Conservation (phyloP, 2,797 vertebrate genomes). For the Eleutherodactylus coqui region DNA sequence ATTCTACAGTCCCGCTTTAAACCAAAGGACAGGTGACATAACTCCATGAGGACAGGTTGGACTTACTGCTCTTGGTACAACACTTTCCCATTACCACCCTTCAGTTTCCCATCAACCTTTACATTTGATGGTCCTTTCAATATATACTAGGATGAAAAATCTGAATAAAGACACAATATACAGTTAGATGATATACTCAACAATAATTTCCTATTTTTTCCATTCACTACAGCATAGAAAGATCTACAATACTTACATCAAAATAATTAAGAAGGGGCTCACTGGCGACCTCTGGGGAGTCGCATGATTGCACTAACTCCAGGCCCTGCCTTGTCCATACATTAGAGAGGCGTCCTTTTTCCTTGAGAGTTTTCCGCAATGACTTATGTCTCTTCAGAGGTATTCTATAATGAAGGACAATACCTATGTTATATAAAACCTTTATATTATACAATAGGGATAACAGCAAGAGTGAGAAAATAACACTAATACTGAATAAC, state of each 20-base stretch:
- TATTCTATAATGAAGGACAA: slow-evolving; percentile 68
- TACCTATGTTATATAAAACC: background rate
- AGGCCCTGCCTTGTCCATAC: slow-evolving; percentile 72
- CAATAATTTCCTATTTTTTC: background rate
- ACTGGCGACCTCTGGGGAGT: slow-evolving; percentile 29
- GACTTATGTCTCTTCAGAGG: slow-evolving; percentile 71
- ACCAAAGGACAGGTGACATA: no score
- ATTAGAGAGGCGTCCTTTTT: slow-evolving; percentile 68
- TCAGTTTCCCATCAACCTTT: no score
- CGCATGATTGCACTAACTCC: slow-evolving; percentile 70
- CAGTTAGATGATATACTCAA: background rate
- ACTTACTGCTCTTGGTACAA: no score
- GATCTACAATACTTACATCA: slow-evolving; percentile 71
- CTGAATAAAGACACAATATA: background rate
- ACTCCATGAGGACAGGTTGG: no score
- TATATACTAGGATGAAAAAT: background rate
- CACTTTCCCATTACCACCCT: no score
- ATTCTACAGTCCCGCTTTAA: no score
- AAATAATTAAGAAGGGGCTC: slow-evolving; percentile 80
- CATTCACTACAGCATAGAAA: no score
- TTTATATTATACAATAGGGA: background rate
- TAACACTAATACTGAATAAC: background rate
- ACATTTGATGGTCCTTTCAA: no score
- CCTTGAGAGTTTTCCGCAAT: slow-evolving; percentile 71
- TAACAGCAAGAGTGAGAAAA: background rate